A percentile compares a stretch with the other conserved stretches of the same genome.
Conservation (phyloP, 1,140 invertebrate genomes). For the Ruditapes philippinarum region DNA sequence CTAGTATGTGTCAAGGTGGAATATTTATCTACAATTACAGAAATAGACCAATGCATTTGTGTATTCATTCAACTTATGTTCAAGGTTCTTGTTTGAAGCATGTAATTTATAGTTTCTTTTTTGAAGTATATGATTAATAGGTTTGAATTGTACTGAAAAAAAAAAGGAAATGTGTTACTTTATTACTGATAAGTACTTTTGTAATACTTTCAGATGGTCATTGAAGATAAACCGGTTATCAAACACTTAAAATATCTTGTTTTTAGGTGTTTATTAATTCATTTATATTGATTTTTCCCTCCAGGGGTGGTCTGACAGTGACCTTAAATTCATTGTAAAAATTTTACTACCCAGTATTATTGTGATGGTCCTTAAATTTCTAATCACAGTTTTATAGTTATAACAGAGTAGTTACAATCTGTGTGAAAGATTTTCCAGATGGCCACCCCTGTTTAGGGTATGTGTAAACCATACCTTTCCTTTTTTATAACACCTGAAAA, state of each 20-base stretch:
- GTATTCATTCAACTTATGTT: too few species aligned
- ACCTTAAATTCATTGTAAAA: background rate
- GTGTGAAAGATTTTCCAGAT: slow-evolving; percentile 21
- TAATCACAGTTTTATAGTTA: background rate
- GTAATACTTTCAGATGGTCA: background rate
- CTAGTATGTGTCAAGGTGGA: too few species aligned
- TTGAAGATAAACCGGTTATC: background rate
- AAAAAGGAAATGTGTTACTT: too few species aligned
- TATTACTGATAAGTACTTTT: background rate
- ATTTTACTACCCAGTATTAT: background rate
- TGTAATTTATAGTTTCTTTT: too few species aligned
- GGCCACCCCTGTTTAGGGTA: background rate
- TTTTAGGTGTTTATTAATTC: too few species aligned
- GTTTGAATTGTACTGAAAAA: too few species aligned
- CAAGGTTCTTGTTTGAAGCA: too few species aligned
- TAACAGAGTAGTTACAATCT: background rate
- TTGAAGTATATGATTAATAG: too few species aligned
- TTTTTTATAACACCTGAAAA: slow-evolving; percentile 13
- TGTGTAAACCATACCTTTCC: background rate
- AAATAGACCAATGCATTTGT: too few species aligned
- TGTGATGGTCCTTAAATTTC: background rate
- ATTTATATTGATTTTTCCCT: background rate
- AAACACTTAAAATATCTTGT: too few species aligned
- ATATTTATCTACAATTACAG: too few species aligned
- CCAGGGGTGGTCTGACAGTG: background rate